These are phyloP conservation scores for Fulmarus glacialis DNA, from an alignment of 2,113 vertebrate genomes.

Conservation along the genomic window DNA sequence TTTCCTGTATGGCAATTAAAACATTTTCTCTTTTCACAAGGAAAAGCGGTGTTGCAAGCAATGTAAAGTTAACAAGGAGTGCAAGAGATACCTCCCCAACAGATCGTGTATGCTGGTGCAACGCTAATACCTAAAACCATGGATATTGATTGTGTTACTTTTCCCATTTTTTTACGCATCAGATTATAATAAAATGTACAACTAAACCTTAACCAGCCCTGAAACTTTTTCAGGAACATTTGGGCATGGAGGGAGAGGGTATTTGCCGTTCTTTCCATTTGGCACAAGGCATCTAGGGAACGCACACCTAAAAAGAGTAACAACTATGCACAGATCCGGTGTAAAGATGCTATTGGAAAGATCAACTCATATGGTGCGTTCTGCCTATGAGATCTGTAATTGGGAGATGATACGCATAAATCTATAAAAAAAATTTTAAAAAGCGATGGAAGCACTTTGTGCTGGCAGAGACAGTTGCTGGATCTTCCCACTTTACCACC, in stretches of 20 bases:
- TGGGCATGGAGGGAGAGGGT: neutral
- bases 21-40: neutral
- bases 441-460: neutral
- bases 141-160: fast-evolving
- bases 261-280: neutral
- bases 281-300: neutral
- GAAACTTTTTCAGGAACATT: neutral
- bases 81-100: neutral
- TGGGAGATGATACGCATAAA: neutral
- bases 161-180: neutral
- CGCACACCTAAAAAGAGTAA: neutral
- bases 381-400: neutral
- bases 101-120: fast-evolving
- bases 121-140: fast-evolving
- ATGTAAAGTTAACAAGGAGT: neutral
- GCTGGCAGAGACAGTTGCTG: neutral
- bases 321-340: neutral
- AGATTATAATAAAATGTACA: neutral
- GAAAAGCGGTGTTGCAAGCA: neutral
- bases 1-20: neutral
- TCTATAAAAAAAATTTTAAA: fast-evolving
- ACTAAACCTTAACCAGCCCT: neutral
- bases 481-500: neutral
- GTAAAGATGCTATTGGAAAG: neutral
- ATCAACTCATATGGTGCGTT: neutral